Evolutionary conservation across 2,888 invertebrate species (phyloP), one percentile per base, ranked within the genome.

Genomic region (Saturnia pavonia): DNA sequence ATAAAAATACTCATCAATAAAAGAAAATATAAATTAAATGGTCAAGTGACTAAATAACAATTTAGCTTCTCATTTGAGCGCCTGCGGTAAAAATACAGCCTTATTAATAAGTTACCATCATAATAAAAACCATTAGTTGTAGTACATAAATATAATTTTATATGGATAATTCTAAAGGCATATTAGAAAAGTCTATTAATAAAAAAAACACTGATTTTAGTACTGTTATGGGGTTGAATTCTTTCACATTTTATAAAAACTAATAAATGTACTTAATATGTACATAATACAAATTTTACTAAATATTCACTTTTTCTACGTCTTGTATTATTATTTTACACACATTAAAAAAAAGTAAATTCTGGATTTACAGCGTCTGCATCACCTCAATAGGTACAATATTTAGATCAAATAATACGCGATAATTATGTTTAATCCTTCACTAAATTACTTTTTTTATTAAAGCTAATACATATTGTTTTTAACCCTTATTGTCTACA

Each of bases 51-150:
- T 42, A 40, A 34, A 14, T 51, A 66, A 22, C 25, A 66, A 1
- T 40, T 27, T 60, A n/a, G 25, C 27, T n/a, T 63, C 11, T 66
- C 66, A 40, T 16, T 65, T 34, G 27, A 65, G 45, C n/a, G 34
- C 40, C 51, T 40, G 40, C 63, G 34, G 22, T 40, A 65, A 40
- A 60, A 34, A 51, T 45, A 40, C 69, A 60, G 34, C 63, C 40
- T 40, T 45, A 27, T 51, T 66, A 60, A 43, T 71, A 68, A 78
- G 80, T 79, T 82, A 82, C 82, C 84, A 70, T 71, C 80, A 75
- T 70, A 72, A 66, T 73, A 72, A 78, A 78, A 78, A 78, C 81
- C 81, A 77, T 71, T 79, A 79, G 48, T 48, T 69, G 25, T 69
- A 45, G 25, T 57, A 16, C 22, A 14, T 14, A 19, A 27, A 6